A percentile compares a stretch with the other conserved stretches of the same genome.
phyloP scores from a whole-genome alignment of 2,113 vertebrate species.

The Danio rerio region GRCz12tu NC_133188.1:39367001-39367500 shows the following conservation, averaged over 20 bases:
- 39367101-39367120: conserved; percentile 87
- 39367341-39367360: conserved; percentile 85
- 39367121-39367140: conserved; percentile 68
- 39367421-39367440: conserved; percentile 4
- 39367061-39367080: conserved; percentile 91
- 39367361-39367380: conserved; percentile 94
- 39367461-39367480: no score
- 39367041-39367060: conserved; percentile 91
- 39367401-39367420: conserved; percentile 63
- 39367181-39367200: conserved; percentile 35
- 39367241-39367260: conserved; percentile 94
- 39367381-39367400: conserved; percentile 82
- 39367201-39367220: conserved; percentile 72
- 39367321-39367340: conserved; percentile 82
- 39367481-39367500: no score
- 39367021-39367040: conserved; percentile 88
- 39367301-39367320: conserved; percentile 87
- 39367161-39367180: conserved; percentile 61
- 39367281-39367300: conserved; percentile 84
- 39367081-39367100: conserved; percentile 88
- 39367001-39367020: conserved; percentile 82
- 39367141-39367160: conserved; percentile 58
- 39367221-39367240: conserved; percentile 91
- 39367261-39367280: conserved; percentile 93
- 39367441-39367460: no score